phyloP scores from a whole-genome alignment of 2,113 vertebrate genomes.

The Urocolius indicus region DNA sequence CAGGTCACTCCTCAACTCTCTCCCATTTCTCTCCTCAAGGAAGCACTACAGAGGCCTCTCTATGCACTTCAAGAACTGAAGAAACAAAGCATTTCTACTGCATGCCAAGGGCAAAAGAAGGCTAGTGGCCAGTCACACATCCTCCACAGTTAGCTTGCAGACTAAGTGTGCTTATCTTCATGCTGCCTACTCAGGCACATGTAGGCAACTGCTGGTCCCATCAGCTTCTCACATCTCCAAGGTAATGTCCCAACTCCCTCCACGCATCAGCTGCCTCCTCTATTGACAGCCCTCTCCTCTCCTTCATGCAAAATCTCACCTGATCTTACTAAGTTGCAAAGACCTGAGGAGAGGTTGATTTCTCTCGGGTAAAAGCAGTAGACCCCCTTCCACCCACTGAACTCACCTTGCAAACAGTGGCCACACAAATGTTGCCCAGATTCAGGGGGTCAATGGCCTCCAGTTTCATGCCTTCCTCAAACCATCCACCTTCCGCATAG shows the following conservation, averaged over 20 bases:
- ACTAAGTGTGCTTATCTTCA: background rate
- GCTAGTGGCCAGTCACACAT: background rate
- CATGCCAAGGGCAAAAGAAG: background rate
- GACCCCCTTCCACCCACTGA: background rate
- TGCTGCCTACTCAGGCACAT: background rate
- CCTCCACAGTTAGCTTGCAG: background rate
- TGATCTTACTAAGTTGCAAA: background rate
- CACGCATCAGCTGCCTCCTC: background rate
- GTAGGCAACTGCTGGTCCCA: background rate
- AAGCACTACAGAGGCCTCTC: background rate
- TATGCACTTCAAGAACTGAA: background rate
- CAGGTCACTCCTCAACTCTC: background rate
- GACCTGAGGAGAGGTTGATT: background rate
- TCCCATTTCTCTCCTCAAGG: background rate
- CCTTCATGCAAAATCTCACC: background rate
- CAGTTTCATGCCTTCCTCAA: constrained; percentile 93
- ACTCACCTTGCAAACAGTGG: constrained; percentile 92
- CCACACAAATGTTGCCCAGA: constrained; percentile 94
- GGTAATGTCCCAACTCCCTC: background rate
- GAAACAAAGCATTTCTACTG: background rate
- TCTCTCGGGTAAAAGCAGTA: background rate
- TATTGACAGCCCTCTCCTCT: background rate
- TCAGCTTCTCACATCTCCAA: background rate
- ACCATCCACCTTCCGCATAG: constrained; percentile 90
- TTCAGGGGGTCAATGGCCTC: constrained; percentile 96